Percentiles rank a stretch among this genome's conserved stretches.
Evolutionary conservation across 2,888 invertebrate species (phyloP).

Genomic region (Crepidodera aurea): DNA sequence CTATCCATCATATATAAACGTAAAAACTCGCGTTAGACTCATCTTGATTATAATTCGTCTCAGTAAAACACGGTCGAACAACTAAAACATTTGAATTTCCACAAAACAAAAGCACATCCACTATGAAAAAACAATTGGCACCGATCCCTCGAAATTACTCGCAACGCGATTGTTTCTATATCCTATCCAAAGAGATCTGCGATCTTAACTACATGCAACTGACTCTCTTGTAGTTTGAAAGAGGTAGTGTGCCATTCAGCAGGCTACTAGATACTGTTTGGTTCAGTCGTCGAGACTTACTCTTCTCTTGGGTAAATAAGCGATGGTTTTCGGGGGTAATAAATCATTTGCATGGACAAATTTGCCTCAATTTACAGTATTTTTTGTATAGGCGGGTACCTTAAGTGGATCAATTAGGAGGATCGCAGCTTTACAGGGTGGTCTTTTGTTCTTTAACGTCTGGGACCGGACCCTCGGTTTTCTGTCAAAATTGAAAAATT

Average conservation of each 20-base stretch:
- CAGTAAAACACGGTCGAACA: neutral
- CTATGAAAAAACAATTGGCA: constrained; percentile 2
- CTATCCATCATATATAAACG: neutral
- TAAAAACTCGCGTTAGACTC: neutral
- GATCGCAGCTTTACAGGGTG: constrained; percentile 10
- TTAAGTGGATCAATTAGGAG: constrained; percentile 23
- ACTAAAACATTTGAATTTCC: constrained; percentile 10
- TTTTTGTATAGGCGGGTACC: constrained; percentile 19
- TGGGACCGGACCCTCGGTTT: no score
- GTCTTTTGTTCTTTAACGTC: neutral
- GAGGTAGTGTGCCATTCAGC: constrained; percentile 16
- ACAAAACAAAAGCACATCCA: constrained; percentile 31
- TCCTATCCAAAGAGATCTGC: constrained; percentile 26
- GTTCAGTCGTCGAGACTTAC: neutral
- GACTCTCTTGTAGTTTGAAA: neutral
- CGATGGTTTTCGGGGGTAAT: constrained; percentile 24
- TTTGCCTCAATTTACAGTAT: constrained; percentile 32
- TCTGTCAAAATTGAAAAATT: neutral
- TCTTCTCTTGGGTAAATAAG: constrained; percentile 24
- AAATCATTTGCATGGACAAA: constrained; percentile 31
- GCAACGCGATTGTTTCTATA: constrained; percentile 14
- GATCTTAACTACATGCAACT: constrained; percentile 7
- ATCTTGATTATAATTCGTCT: neutral
- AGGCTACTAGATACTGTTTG: constrained; percentile 26
- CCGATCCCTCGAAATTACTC: neutral